Percentiles rank a stretch among this genome's conserved stretches.
Evolutionary conservation across 2,888 invertebrate species (phyloP).

Genomic region (Eumacrocentrus americanus): DNA sequence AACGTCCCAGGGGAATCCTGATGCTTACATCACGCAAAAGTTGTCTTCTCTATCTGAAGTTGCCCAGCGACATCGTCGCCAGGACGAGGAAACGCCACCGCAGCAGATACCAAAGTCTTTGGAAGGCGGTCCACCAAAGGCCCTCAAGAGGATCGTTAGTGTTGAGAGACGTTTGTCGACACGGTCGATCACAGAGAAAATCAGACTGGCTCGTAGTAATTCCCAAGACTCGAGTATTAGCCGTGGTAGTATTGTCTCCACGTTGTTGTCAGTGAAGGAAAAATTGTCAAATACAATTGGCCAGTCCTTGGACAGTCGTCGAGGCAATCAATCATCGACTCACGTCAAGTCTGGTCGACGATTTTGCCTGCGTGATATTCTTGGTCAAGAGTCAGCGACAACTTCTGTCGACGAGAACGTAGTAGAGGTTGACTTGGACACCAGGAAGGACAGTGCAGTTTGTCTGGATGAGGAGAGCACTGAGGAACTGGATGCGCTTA

Average conservation of each 20-base stretch:
- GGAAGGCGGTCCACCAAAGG: neutral
- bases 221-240: neutral
- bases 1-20: constrained; percentile 31
- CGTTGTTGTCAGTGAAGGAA: constrained; percentile 22
- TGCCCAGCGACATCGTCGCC: neutral
- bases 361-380: neutral
- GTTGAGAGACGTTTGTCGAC: constrained; percentile 11
- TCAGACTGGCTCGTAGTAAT: neutral
- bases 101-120: neutral
- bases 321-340: neutral
- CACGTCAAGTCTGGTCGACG: neutral
- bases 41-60: neutral
- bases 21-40: constrained; percentile 7
- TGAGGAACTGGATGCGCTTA: constrained; percentile 22
- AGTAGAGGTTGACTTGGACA: neutral
- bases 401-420: constrained; percentile 20
- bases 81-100: neutral
- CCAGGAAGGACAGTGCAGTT: constrained; percentile 34
- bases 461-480: constrained; percentile 28
- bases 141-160: constrained; percentile 2
- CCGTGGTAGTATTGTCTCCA: constrained; percentile 20
- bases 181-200: neutral
- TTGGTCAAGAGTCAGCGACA: neutral
- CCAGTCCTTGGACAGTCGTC: constrained; percentile 1
- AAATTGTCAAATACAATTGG: constrained; percentile 26